phyloP scores from a whole-genome alignment of 2,797 vertebrate genomes.

The Liasis olivaceus region DNA sequence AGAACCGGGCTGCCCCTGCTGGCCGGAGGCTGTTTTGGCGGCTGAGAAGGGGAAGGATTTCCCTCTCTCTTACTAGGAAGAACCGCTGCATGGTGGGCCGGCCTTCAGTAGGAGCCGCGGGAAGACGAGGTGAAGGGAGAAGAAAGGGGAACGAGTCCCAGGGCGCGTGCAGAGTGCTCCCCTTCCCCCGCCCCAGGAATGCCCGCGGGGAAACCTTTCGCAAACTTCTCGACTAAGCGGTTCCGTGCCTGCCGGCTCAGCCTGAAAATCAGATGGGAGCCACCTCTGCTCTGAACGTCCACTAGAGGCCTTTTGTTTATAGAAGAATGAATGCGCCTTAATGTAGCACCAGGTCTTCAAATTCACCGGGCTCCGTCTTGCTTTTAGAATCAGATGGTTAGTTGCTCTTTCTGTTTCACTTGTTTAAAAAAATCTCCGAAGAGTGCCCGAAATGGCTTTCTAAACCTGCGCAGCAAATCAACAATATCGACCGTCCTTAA shows the following conservation, averaged over 20 bases:
- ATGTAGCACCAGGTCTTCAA: background rate
- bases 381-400: background rate
- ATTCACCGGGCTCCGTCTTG: background rate
- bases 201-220: background rate
- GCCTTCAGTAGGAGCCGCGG: background rate
- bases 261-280: background rate
- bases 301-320: background rate
- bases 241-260: background rate
- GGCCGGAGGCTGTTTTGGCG: constrained; percentile 2
- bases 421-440: background rate
- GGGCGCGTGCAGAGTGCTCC: background rate
- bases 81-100: background rate
- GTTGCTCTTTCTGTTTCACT: background rate
- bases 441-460: background rate
- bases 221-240: background rate
- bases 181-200: background rate
- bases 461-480: background rate
- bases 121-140: background rate
- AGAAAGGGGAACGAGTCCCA: too few species aligned
- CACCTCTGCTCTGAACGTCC: background rate
- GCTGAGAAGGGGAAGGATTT: fast-evolving
- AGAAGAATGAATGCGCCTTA: background rate
- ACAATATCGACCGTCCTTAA: background rate
- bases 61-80: fast-evolving
- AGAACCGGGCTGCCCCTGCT: background rate